Evolutionary conservation across 2,113 vertebrate species (phyloP), one percentile per base, ranked within the genome.

Genomic region (Atherinomorus stipes): DNA sequence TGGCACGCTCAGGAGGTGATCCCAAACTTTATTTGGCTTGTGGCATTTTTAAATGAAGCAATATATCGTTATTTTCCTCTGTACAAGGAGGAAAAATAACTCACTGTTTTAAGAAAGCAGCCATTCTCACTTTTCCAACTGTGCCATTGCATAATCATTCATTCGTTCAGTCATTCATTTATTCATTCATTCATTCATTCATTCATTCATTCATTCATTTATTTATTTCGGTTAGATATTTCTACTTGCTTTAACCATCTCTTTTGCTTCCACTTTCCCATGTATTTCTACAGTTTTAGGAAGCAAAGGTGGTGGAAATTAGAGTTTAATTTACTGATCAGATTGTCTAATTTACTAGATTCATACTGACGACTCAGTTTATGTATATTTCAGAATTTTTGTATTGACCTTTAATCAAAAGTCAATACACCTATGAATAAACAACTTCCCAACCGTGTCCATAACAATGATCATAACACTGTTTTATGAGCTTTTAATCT

Each of bases 1-100:
- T 3, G 64, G 59, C 26, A 21, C 67, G 74, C 59, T 61, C 19
- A 67, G 42, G 57, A 74, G 66, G 8, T 26, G 26, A 47, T 61
- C 63, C 62, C 45, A 34, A 68, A 57, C 38, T 58, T 59, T 58
- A 65, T 63, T 51, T 44, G 31, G 31, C 31, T 47, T 34, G 1
- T 26, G 31, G 44, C 45, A 23, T 26, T 1, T 53, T 47, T n/a
- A 11, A 47, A 19, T 50, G 2, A 64, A 62, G 50, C 42, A 45
- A 18, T 15, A 2, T 7, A 11, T 3, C 51, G 50, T 37, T 23
- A 45, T 50, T 0, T 4, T 7, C 6, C 0, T 47, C 31, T 31
- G 19, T 25, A 40, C 31, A 18, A 19, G 15, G 3, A 18, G 49
- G 42, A 12, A 11, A 42, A 47, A 61, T 67, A 13, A 71, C n/a